These are phyloP conservation scores for Loripinus fragilis DNA, from an alignment of 2,888 invertebrate species.

Conservation along the genomic window DNA sequence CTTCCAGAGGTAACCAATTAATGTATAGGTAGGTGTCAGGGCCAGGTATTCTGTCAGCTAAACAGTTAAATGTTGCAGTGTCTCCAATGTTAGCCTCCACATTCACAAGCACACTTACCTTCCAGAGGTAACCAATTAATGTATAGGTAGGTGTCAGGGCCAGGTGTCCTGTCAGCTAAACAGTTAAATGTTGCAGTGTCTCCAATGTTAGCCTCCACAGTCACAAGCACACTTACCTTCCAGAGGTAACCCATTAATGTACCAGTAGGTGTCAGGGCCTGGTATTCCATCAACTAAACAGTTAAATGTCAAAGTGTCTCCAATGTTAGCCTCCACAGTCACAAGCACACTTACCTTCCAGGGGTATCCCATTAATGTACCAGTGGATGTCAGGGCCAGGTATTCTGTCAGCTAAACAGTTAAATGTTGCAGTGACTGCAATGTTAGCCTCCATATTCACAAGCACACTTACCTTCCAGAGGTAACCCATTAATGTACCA, in stretches of 20 bases:
- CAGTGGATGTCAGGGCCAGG: slow-evolving; percentile 95
- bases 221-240: too few relatives aligned
- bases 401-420: slow-evolving; percentile 93
- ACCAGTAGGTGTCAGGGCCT: neutral
- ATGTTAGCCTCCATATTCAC: neutral
- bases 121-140: neutral
- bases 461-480: slow-evolving; percentile 79
- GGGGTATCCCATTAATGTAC: slow-evolving; percentile 97
- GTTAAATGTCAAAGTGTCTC: neutral
- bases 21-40: neutral
- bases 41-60: neutral
- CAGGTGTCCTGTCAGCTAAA: neutral
- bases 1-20: neutral
- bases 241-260: neutral
- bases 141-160: neutral
- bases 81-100: too few relatives aligned
- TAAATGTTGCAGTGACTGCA: slow-evolving; percentile 86
- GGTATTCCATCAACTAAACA: neutral
- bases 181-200: neutral
- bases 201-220: too few relatives aligned
- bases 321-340: too few relatives aligned
- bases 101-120: too few relatives aligned
- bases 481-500: slow-evolving; percentile 99
- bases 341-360: slow-evolving; percentile 78
- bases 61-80: too few relatives aligned